Conservation (phyloP, 2,888 invertebrate species). For the Eristalis intricaria region DNA sequence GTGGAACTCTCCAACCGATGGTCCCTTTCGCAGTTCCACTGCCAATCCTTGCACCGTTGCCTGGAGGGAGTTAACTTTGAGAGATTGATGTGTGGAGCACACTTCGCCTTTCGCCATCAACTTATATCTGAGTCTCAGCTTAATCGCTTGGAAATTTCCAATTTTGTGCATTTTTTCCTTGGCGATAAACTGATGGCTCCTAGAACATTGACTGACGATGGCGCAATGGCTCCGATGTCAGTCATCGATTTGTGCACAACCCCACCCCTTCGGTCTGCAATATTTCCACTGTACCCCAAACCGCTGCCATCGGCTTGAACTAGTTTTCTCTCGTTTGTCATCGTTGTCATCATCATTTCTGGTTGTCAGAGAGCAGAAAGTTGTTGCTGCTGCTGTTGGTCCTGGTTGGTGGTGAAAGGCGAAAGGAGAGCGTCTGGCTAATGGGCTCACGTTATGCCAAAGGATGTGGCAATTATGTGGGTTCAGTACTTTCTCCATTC, state of each 20-base stretch:
- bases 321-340: constrained; percentile 70
- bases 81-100: constrained; percentile 43
- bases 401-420: constrained; percentile 5
- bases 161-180: constrained; percentile 59
- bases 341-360: constrained; percentile 68
- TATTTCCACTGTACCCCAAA: neutral
- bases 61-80: constrained; percentile 29
- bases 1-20: neutral
- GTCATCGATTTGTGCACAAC: constrained; percentile 46
- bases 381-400: constrained; percentile 40
- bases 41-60: neutral
- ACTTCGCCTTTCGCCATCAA: constrained; percentile 20
- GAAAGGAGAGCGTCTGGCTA: constrained; percentile 44
- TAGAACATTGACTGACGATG: constrained; percentile 46
- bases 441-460: constrained; percentile 68
- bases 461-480: constrained; percentile 72
- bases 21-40: neutral
- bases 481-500: constrained; percentile 56
- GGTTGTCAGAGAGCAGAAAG: constrained; percentile 46
- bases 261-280: neutral
- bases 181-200: constrained; percentile 20
- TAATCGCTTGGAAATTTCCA: constrained; percentile 71
- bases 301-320: constrained; percentile 23
- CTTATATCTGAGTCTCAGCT: constrained; percentile 54
- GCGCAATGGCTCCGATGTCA: constrained; percentile 17